Evolutionary conservation across 2,888 invertebrate genomes (phyloP), one percentile per base, ranked within the genome.

Genomic region (Sarcophaga caerulescens): DNA sequence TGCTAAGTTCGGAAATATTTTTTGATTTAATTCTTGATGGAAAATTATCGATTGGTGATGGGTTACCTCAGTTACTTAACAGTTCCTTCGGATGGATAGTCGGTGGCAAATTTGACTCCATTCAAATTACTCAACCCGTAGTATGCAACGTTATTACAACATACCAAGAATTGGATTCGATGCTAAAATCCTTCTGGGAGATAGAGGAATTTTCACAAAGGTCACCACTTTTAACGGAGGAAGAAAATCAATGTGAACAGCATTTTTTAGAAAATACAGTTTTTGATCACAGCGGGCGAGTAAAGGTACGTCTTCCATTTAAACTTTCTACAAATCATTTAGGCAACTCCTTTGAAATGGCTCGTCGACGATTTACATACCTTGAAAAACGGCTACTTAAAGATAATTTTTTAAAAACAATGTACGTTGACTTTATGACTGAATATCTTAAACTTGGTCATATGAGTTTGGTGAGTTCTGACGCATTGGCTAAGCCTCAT

Each of bases 11-110:
- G 11, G 74, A 74, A 47, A 74, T 63, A 12, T 47, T 63, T 14
- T 84, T 81, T 14, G 84, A 87, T 60, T 14, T 84, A 1, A 12
- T 86, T 11, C 69, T 78, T n/a, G 78, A 69, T 52, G 84, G 75
- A 47, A 77, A 68, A 14, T 5, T 84, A 3, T 74, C 21, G 3
- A 62, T 63, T 47, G 63, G 47, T 23, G 63, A 74, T 8, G 74
- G 63, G 10, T 17, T 63, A 6, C 63, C 74, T 19, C 19, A n/a
- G 12, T 23, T 62, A 63, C 62, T 47, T 19, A 85, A 81, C n/a
- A 83, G 77, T 6, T 44, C 25, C n/a, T 52, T 83, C 14, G 81
- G 69, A 3, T 81, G 69, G 69, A 60, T 69, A 21, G 17, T 78
- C 17, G 62, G 70, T 6, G 78, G 70, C 1, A 45, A 47, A n/a